phyloP scores from a whole-genome alignment of 1,140 invertebrate genomes.

The Conus ventricosus region DNA sequence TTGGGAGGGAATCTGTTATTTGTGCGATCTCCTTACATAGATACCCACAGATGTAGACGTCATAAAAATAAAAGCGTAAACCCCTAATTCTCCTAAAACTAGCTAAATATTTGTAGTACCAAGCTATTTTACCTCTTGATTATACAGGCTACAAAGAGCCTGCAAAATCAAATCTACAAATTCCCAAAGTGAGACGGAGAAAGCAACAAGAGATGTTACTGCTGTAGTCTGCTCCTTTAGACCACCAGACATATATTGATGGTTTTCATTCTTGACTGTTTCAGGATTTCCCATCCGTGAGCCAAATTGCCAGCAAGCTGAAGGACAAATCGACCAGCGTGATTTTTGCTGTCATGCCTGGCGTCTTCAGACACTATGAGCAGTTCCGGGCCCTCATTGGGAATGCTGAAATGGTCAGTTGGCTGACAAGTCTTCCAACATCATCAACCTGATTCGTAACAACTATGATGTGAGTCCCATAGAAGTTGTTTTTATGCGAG shows the following conservation, averaged over 20 bases:
- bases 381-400: slow-evolving; percentile 81
- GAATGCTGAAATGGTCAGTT: slow-evolving; percentile 87
- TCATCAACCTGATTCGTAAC: slow-evolving; percentile 91
- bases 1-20: too few species aligned
- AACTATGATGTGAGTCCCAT: slow-evolving; percentile 86
- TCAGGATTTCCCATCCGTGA: slow-evolving; percentile 98
- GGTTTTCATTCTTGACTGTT: neutral
- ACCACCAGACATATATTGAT: neutral
- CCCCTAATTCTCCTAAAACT: too few species aligned
- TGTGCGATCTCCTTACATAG: too few species aligned
- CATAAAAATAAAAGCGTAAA: too few species aligned
- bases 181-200: too few species aligned
- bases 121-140: too few species aligned
- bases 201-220: too few species aligned
- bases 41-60: too few species aligned
- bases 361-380: slow-evolving; percentile 83
- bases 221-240: too few species aligned
- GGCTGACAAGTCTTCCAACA: slow-evolving; percentile 91
- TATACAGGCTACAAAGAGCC: too few species aligned
- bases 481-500: neutral
- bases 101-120: too few species aligned
- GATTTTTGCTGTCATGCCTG: slow-evolving; percentile 97
- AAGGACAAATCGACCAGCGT: slow-evolving; percentile 96
- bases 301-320: slow-evolving; percentile 89
- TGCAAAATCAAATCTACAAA: too few species aligned